Evolutionary conservation across 2,888 invertebrate genomes (phyloP).

Genomic region (Halictus ligatus): DNA sequence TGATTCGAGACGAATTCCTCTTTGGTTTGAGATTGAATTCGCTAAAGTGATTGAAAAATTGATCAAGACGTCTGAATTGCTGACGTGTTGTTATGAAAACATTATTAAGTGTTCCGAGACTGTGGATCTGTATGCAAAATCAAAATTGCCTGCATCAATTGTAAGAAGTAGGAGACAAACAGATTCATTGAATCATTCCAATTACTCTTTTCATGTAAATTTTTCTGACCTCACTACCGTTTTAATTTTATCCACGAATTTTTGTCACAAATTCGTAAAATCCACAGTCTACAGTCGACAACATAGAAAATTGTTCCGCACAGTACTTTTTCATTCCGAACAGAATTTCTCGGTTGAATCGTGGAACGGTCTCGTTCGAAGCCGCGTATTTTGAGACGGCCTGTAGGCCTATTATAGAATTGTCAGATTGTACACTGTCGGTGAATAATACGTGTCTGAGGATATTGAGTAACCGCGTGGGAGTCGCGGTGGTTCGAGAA

Average conservation of each 20-base stretch:
- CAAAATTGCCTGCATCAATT: too few species aligned
- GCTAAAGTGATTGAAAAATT: too few species aligned
- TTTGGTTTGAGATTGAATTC: too few species aligned
- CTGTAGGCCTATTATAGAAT: constrained; percentile 20
- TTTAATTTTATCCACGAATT: neutral
- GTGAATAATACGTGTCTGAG: constrained; percentile 51
- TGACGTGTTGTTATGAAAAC: too few species aligned
- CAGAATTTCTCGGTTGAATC: neutral
- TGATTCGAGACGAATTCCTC: too few species aligned
- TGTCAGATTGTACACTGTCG: constrained; percentile 28
- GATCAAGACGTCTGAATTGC: too few species aligned
- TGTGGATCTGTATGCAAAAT: too few species aligned
- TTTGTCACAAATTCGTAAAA: neutral
- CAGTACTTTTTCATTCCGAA: neutral
- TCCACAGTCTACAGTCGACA: neutral
- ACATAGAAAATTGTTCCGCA: neutral
- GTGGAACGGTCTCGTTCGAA: neutral
- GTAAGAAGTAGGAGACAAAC: neutral
- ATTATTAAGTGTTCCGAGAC: too few species aligned
- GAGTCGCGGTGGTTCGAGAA: constrained; percentile 46
- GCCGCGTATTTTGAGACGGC: neutral
- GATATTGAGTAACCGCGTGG: constrained; percentile 55
- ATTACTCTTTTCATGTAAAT: neutral
- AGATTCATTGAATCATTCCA: neutral
- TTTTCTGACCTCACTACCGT: neutral